phyloP scores from a whole-genome alignment of 1,140 invertebrate species.

The Drosophila santomea region DNA sequence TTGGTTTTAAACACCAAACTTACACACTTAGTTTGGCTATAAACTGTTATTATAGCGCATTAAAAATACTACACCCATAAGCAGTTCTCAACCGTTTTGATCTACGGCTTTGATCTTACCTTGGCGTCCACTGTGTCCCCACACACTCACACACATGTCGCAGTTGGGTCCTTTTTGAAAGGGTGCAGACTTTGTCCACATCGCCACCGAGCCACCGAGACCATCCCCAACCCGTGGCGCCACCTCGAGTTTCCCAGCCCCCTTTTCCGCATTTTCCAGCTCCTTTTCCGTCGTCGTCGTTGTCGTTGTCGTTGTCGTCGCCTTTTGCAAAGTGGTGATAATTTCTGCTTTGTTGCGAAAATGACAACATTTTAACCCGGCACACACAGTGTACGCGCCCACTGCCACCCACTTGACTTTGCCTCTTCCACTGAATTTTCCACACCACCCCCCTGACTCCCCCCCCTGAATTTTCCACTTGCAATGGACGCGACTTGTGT shows the following conservation, averaged over 20 bases:
- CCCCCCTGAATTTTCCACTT: constrained; percentile 31
- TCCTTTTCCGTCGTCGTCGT: constrained; percentile 45
- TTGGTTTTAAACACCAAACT: too few relatives aligned
- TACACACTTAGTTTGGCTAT: too few relatives aligned
- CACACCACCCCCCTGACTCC: background rate
- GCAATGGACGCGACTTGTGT: constrained; percentile 76
- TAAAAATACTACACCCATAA: too few relatives aligned
- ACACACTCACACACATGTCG: constrained; percentile 5
- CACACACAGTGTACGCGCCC: constrained; percentile 6
- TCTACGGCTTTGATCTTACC: too few relatives aligned
- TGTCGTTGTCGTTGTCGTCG: constrained; percentile 53
- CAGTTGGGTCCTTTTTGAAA: constrained; percentile 28
- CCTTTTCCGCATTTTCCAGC: constrained; percentile 34
- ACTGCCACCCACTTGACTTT: constrained; percentile 6
- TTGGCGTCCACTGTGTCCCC: constrained; percentile 12
- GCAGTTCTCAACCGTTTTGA: background rate
- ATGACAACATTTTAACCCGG: constrained; percentile 79
- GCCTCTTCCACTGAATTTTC: too few relatives aligned
- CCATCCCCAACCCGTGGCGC: background rate
- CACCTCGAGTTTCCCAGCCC: background rate
- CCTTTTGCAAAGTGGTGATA: constrained; percentile 83
- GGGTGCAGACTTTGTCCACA: constrained; percentile 46
- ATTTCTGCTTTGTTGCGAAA: constrained; percentile 82
- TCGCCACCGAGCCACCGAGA: constrained; percentile 14
- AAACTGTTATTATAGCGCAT: too few relatives aligned